A percentile compares a stretch with the other conserved stretches of the same genome.
Conservation (phyloP, 1,140 invertebrate genomes). For the Zaprionus capensis region DNA sequence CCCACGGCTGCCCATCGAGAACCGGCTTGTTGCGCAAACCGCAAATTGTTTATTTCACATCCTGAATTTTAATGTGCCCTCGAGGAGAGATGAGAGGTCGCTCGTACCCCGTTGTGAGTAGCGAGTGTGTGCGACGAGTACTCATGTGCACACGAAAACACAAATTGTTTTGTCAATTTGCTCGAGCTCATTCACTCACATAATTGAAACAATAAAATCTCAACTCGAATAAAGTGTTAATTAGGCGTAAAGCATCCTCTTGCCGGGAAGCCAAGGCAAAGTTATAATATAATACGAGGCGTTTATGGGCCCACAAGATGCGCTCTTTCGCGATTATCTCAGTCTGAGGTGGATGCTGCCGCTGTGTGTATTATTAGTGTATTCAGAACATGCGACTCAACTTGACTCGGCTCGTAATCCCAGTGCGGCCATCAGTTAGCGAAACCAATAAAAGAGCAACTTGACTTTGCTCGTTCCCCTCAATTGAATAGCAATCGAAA, state of each 20-base stretch:
- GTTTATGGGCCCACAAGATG: conserved; percentile 66
- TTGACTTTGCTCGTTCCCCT: conserved; percentile 50
- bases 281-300: conserved; percentile 63
- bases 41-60: conserved; percentile 69
- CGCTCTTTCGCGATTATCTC: conserved; percentile 23
- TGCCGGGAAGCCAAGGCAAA: conserved; percentile 52
- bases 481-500: conserved; percentile 72
- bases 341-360: not conserved
- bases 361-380: conserved; percentile 1
- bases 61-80: conserved; percentile 74
- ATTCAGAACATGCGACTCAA: conserved; percentile 23
- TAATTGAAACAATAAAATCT: conserved; percentile 78
- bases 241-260: conserved; percentile 70
- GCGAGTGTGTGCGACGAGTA: conserved; percentile 5
- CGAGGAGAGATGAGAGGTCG: conserved; percentile 22
- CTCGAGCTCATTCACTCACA: conserved; percentile 50
- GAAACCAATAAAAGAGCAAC: conserved; percentile 73
- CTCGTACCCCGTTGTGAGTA: conserved; percentile 15
- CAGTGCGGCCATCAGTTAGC: conserved; percentile 48
- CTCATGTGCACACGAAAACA: conserved; percentile 25
- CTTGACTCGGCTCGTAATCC: conserved; percentile 38
- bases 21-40: conserved; percentile 38
- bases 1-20: not conserved
- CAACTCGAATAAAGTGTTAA: conserved; percentile 74
- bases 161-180: conserved; percentile 71